Base-by-base conservation (phyloP, 92 coral and sea anemone species). In the Anthopleura xanthogrammica region DNA sequence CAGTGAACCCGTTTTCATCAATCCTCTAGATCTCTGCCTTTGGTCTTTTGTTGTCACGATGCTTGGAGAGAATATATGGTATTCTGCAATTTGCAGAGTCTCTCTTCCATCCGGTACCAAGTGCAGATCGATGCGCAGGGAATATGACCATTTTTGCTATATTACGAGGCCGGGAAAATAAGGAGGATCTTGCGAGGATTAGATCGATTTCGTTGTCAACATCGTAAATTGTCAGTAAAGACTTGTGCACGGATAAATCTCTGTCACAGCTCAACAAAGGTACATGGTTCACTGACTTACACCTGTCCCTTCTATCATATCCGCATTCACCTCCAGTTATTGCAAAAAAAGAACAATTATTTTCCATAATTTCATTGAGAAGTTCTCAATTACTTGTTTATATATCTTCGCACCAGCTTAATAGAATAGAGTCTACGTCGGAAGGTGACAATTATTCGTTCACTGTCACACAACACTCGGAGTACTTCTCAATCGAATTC, bases 21-120 rank as follows among this genome's bases (percentile, higher is more conserved):
- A 29, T 71, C 79, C 78, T 82, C 85, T 73, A 43, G n/a, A n/a
- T n/a, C n/a, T 82, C 85, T 46, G 85, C 85, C 58, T 73, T 82
- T 72, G 85, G 85, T 9, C 54, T 23, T 16, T 29, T 41, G 20
- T 29, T 55, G 39, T 5, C 64, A 39, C 41, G 77, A 66, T 85
- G 87, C 66, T 36, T 65, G 12, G 87, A 85, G 29, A 85, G 83
- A n/a, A 17, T 65, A 4, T 43, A 46, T 16, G 83, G 77, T 54
- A 82, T 41, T 64, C 52, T 54, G 41, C 85, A 82, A 36, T 73
- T 82, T 22, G 19, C 4, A 52, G 85, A 74, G 24, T 55, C 46
- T 77, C 73, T 77, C 14, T 29, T 72, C 85, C 85, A 82, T 56
- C 77, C 42, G 14, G 77, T 40, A 58, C 80, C 82, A 57, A 83